A percentile compares a stretch with the other conserved stretches of the same genome.
Evolutionary conservation across 2,113 vertebrate species (phyloP).

Genomic region (Craseonycteris thonglongyai): DNA sequence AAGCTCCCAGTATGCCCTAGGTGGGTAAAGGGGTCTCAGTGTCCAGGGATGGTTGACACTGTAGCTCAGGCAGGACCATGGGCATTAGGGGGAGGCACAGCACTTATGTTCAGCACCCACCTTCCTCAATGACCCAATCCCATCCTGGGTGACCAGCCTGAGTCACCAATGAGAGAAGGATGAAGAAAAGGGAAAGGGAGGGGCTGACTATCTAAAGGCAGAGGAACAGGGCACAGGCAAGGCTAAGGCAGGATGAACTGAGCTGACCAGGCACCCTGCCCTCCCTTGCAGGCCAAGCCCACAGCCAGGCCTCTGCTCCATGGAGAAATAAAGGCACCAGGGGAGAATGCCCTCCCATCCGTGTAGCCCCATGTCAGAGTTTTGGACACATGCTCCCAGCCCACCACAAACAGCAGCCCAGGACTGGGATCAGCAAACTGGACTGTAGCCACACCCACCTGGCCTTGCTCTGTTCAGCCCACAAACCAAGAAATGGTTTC

Average conservation of each 20-base stretch:
- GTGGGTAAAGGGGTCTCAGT: accelerated
- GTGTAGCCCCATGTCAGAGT: neutral
- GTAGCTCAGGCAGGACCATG: neutral
- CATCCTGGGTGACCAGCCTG: neutral
- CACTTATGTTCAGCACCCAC: neutral
- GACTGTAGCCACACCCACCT: neutral
- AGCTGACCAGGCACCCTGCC: neutral
- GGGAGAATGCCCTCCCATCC: too few relatives aligned
- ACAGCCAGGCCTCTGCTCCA: neutral
- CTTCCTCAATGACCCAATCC: neutral
- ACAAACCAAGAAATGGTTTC: too few relatives aligned
- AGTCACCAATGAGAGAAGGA: neutral
- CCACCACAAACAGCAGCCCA: neutral
- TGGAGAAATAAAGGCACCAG: neutral
- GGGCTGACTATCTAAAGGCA: neutral
- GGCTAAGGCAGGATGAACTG: neutral
- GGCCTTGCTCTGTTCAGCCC: neutral
- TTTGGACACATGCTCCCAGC: neutral
- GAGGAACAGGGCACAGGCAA: neutral
- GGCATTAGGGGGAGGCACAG: neutral
- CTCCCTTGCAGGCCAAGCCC: neutral
- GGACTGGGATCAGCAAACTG: too few relatives aligned
- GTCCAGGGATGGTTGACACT: neutral
- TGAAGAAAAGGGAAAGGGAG: too few relatives aligned
- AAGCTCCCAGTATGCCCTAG: neutral